phyloP scores from a whole-genome alignment of 2,888 invertebrate genomes.

The Tipula lateralis region DNA sequence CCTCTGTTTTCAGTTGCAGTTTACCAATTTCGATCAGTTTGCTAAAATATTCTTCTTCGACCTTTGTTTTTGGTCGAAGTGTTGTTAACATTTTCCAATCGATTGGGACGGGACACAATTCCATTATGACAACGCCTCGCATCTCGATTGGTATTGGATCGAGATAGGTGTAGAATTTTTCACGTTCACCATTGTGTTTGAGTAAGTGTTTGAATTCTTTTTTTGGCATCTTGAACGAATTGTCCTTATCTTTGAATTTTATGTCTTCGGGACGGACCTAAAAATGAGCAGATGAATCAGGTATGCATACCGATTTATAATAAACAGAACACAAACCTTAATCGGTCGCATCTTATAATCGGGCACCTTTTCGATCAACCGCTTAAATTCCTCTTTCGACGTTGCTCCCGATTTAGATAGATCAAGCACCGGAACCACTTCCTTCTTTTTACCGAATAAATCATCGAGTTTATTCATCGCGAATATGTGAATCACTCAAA shows the following conservation, averaged over 20 bases:
- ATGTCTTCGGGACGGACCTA: conserved; percentile 70
- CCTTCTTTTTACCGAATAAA: conserved; percentile 77
- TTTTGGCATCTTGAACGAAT: conserved; percentile 67
- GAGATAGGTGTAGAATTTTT: conserved; percentile 50
- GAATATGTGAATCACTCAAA: neutral
- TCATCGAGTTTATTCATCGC: conserved; percentile 69
- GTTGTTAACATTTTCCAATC: conserved; percentile 92
- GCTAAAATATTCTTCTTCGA: conserved; percentile 84
- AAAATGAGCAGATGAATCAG: too few species aligned
- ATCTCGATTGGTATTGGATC: conserved; percentile 82
- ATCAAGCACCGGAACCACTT: conserved; percentile 77
- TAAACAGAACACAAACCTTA: conserved; percentile 51
- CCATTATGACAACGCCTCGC: conserved; percentile 53
- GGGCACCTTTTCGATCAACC: conserved; percentile 78
- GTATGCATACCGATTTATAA: conserved; percentile 33
- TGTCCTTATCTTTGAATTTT: conserved; percentile 69
- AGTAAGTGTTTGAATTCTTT: conserved; percentile 59
- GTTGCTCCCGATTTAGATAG: conserved; percentile 72
- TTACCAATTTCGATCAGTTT: conserved; percentile 79
- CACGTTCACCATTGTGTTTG: conserved; percentile 45
- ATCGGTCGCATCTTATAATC: conserved; percentile 86
- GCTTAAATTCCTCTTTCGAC: conserved; percentile 76
- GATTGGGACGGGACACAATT: conserved; percentile 77
- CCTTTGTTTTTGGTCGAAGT: conserved; percentile 73
- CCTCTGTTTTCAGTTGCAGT: conserved; percentile 66